Percentiles rank a stretch among this genome's conserved stretches.
Evolutionary conservation across 2,113 vertebrate species (phyloP).

Genomic region (Spea bombifrons): DNA sequence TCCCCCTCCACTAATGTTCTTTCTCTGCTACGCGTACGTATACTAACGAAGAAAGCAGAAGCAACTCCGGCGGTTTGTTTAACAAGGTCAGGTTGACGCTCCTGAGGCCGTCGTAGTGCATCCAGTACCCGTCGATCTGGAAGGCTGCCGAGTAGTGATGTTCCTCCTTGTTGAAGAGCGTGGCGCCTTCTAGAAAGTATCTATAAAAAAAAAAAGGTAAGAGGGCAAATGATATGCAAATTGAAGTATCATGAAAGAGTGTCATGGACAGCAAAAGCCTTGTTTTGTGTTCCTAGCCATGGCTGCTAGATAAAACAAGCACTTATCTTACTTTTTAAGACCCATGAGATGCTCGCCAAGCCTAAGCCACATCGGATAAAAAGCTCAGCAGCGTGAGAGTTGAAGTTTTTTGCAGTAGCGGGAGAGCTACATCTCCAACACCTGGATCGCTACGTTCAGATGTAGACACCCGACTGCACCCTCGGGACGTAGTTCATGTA

Average conservation of each 20-base stretch:
- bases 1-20: neutral
- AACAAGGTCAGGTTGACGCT: constrained; percentile 81
- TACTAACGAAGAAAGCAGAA: constrained; percentile 80
- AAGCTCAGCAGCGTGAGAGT: no score
- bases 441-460: no score
- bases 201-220: constrained; percentile 53
- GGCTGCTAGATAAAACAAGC: no score
- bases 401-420: no score
- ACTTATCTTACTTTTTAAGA: no score
- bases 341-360: no score
- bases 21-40: constrained; percentile 76
- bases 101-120: constrained; percentile 80
- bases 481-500: neutral
- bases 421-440: no score
- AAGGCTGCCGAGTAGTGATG: constrained; percentile 86
- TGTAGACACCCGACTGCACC: no score
- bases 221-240: neutral
- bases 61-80: constrained; percentile 79
- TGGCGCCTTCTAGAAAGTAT: constrained; percentile 82
- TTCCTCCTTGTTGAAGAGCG: constrained; percentile 83
- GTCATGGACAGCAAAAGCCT: no score
- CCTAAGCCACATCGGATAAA: no score
- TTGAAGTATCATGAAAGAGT: no score
- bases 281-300: no score
- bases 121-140: constrained; percentile 79